Conservation (phyloP, 2,888 invertebrate species). For the Apamea crenata region DNA sequence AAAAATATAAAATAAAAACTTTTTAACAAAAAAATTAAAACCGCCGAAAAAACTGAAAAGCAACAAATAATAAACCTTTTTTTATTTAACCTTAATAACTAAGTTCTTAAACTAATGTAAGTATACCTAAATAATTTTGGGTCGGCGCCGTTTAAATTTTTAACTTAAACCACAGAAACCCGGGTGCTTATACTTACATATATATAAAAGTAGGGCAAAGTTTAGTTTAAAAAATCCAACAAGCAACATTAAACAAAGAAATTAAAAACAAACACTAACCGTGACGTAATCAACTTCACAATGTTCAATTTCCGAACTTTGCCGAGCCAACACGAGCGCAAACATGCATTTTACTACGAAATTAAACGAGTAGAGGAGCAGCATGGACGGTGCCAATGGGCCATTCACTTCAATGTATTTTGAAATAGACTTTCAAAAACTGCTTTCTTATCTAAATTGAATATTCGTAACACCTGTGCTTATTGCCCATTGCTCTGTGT, state of each 20-base stretch:
- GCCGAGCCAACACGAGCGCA: conserved; percentile 21
- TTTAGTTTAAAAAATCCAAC: conserved; percentile 12
- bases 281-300: conserved; percentile 19
- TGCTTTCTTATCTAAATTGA: conserved; percentile 68
- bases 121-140: no score
- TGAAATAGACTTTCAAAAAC: conserved; percentile 29
- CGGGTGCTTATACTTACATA: background rate
- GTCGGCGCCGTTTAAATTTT: no score
- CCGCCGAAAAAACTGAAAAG: no score
- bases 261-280: conserved; percentile 17
- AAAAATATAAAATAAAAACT: no score
- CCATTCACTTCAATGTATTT: conserved; percentile 51
- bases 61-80: no score
- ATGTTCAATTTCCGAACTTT: conserved; percentile 31
- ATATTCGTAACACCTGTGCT: conserved; percentile 66
- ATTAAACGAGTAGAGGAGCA: conserved; percentile 34
- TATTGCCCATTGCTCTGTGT: conserved; percentile 55
- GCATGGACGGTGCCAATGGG: conserved; percentile 27
- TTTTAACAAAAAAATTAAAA: no score
- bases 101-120: no score
- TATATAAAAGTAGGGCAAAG: background rate
- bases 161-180: background rate
- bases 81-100: no score
- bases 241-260: conserved; percentile 2
- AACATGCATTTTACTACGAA: conserved; percentile 41